Evolutionary conservation across 1,140 invertebrate genomes (phyloP), one percentile per base, ranked within the genome.

Genomic region (Saccostrea glomerata): DNA sequence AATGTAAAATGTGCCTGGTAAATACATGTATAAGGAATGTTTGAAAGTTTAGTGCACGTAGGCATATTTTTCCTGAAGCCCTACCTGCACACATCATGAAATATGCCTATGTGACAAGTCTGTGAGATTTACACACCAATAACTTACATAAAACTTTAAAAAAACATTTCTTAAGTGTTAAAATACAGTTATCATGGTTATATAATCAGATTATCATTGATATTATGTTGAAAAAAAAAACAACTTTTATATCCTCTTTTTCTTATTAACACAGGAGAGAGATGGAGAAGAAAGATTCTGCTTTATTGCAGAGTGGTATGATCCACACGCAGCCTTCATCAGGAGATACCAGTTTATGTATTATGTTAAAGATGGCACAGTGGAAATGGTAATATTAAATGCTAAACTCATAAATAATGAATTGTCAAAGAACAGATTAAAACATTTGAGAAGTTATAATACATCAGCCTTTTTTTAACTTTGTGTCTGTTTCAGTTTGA

Each of bases 301-400:
- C 91, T 98, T 98, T 95, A 95, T 97, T 89, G 97, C 97, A 25
- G 97, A 98, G 95, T 98, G 97, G 97, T 97, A 97, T 92, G 97
- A 98, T 92, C 96, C 96, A 90, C 96, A 97, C 91, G 96, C 97
- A 0, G 96, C 96, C 83, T 94, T 97, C 5, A 95, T 96, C 25
- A 96, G 97, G 90, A 96, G 96, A 89, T 98, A 97, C 94, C 96
- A 97, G 92, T 94, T 98, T 83, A 97, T 97, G 91, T 98, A 96
- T 94, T 97, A 97, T 95, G 96, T 96, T 23, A 95, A 94, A 55
- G 97, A 98, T 93, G 96, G 96, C 88, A 96, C 97, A 13, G 95
- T 98, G 60, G 97, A 98, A 96, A 95, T 97, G 95, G 94, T 95
- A 92, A 92, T 88, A n/a, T n/a, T 88, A 82, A 6, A 47, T 47